Percentiles rank a stretch among this genome's conserved stretches.
Evolutionary conservation across 2,797 vertebrate genomes (phyloP).

Genomic region (Taeniopygia guttata): DNA sequence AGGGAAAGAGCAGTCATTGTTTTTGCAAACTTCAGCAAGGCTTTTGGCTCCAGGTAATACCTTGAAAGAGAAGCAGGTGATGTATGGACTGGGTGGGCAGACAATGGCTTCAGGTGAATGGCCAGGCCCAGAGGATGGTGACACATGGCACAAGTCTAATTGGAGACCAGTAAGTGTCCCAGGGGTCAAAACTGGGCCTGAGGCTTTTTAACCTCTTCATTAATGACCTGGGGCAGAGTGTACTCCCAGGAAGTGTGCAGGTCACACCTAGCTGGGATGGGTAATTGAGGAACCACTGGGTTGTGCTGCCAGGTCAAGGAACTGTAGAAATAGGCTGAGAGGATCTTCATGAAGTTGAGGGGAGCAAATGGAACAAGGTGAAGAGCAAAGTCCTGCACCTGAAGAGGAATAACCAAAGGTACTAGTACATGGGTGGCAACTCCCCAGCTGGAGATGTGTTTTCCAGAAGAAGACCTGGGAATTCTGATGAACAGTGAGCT

Average conservation of each 20-base stretch:
- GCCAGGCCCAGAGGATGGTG: not conserved
- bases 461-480: not conserved
- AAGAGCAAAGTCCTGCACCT: not conserved
- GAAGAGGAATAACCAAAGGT: not conserved
- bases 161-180: not conserved
- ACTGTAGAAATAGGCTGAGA: not conserved
- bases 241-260: rapidly evolving
- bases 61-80: not conserved
- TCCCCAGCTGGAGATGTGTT: not conserved
- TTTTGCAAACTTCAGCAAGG: not conserved
- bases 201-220: not conserved
- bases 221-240: not conserved
- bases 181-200: not conserved
- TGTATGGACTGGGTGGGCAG: not conserved
- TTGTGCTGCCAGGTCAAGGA: not conserved
- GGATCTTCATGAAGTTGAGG: not conserved
- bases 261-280: not conserved
- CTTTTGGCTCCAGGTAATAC: not conserved
- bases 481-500: not conserved
- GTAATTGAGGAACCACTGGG: not conserved
- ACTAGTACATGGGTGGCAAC: rapidly evolving
- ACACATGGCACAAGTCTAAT: too few species aligned
- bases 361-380: not conserved
- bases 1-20: not conserved
- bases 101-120: not conserved